Conservation (phyloP, 2,797 vertebrate species). For the Gephyroberyx darwinii region DNA sequence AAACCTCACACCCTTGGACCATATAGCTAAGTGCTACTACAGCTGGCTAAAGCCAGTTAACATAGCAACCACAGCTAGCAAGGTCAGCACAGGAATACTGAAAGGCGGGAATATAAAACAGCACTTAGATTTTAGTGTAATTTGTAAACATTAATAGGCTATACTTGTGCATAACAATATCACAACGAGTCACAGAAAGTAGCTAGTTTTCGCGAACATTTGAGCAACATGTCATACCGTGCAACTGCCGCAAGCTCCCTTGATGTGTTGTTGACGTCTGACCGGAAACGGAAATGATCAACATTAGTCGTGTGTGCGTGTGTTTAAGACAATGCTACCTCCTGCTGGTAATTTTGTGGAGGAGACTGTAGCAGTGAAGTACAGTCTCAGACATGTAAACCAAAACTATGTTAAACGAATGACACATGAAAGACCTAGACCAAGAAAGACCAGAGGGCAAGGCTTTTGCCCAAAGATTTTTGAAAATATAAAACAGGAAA, state of each 20-base stretch:
- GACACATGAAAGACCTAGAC: too few relatives aligned
- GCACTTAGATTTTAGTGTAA: neutral
- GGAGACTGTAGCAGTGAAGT: too few relatives aligned
- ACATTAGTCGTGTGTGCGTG: neutral
- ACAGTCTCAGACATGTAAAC: too few relatives aligned
- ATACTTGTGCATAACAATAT: neutral
- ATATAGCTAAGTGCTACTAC: too few relatives aligned
- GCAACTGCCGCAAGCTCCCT: slow-evolving; percentile 32
- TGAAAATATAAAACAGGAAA: too few relatives aligned
- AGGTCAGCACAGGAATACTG: neutral
- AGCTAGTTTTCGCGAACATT: neutral
- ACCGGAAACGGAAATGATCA: slow-evolving; percentile 42
- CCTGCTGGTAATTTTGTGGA: neutral
- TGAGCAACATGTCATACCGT: slow-evolving; percentile 12
- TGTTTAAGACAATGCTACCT: neutral
- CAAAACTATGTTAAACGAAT: too few relatives aligned
- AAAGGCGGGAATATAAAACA: neutral
- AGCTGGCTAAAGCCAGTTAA: neutral
- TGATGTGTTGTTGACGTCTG: slow-evolving; percentile 28
- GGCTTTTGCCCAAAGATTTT: too few relatives aligned
- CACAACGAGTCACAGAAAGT: neutral
- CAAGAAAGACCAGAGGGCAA: too few relatives aligned
- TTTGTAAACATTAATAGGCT: neutral
- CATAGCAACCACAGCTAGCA: neutral
- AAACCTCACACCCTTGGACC: neutral